These are phyloP conservation scores for Acronicta leporina DNA, from an alignment of 2,888 invertebrate genomes.

Conservation along the genomic window DNA sequence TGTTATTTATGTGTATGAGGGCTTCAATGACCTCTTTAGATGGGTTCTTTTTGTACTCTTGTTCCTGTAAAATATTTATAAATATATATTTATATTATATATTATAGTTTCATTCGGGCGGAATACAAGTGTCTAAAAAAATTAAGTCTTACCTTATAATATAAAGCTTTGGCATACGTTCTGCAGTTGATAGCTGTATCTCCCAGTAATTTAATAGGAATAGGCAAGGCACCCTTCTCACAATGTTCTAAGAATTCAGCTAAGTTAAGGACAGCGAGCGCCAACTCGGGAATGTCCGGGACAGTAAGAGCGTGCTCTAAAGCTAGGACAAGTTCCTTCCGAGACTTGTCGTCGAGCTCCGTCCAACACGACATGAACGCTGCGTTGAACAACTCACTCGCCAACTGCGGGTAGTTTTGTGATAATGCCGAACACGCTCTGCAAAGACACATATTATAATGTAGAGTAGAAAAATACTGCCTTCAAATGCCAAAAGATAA, in stretches of 20 bases:
- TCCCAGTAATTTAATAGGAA: slow-evolving; percentile 95
- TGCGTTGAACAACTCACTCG: slow-evolving; percentile 98
- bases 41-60: slow-evolving; percentile 93
- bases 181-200: slow-evolving; percentile 98
- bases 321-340: slow-evolving; percentile 95
- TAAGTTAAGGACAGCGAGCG: slow-evolving; percentile 97
- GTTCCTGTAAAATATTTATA: slow-evolving; percentile 89
- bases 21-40: slow-evolving; percentile 96
- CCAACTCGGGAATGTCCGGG: slow-evolving; percentile 97
- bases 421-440: slow-evolving; percentile 97
- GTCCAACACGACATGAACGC: slow-evolving; percentile 99
- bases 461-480: not conserved
- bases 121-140: too few relatives aligned
- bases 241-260: slow-evolving; percentile 99
- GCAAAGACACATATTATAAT: slow-evolving; percentile 41
- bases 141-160: slow-evolving; percentile 84
- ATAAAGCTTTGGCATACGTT: slow-evolving; percentile 91
- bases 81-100: too few relatives aligned
- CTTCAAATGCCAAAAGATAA: not conserved
- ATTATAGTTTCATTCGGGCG: too few relatives aligned
- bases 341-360: slow-evolving; percentile 94
- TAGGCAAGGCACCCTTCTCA: slow-evolving; percentile 97
- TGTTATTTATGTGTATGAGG: slow-evolving; percentile 98
- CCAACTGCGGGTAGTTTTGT: slow-evolving; percentile 97
- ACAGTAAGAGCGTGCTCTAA: slow-evolving; percentile 96